Base-by-base conservation (phyloP, 2,888 invertebrate genomes). In the Drosophila merina region DNA sequence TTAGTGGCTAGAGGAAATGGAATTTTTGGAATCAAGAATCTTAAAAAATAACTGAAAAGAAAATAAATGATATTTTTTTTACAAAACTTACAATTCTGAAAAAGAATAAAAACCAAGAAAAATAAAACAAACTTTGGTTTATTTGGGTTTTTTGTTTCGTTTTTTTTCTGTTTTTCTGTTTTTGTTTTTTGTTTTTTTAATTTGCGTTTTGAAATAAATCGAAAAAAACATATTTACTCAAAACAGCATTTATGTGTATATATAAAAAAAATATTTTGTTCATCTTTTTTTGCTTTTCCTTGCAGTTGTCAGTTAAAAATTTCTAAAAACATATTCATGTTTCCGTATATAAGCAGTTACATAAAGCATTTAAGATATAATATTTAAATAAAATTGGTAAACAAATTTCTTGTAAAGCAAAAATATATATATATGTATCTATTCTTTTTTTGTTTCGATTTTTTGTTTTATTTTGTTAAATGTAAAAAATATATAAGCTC, bases 201-300 rank as follows among this genome's bases (percentile, higher is more conserved):
- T 64, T 54, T 83, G 89, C 86, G 86, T 88, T 89, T 89, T 90
- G 90, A 89, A 81, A 89, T 90, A 89, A 89, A 90, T 89, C 87
- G 87, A 89, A 89, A 89, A 89, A 90, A 90, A 73, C 87, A 89
- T 89, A 90, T 90, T 90, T 90, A 90, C 90, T 90, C 90, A 90
- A 90, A 90, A 89, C 89, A 85, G 75, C 86, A 80, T 71, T 36
- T 79, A 62, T 48, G 48, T 55, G 42, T 74, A 26, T 72, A 51
- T 75, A 77, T 71, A 77, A 77, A 76, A 77, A 73, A 68, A 33
- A 38, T 33, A 33, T 47, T 72, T 58, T 73, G 50, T 66, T 58
- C 42, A 42, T 52, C 25, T 48, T 66, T 56, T 58, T 73, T 71
- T 58, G 44, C 54, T 12, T 60, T 58, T 54, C 55, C 62, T 12